Percentiles rank a stretch among this genome's conserved stretches.
Evolutionary conservation across 2,888 invertebrate species (phyloP).

Genomic region (Drosophila barbarae): DNA sequence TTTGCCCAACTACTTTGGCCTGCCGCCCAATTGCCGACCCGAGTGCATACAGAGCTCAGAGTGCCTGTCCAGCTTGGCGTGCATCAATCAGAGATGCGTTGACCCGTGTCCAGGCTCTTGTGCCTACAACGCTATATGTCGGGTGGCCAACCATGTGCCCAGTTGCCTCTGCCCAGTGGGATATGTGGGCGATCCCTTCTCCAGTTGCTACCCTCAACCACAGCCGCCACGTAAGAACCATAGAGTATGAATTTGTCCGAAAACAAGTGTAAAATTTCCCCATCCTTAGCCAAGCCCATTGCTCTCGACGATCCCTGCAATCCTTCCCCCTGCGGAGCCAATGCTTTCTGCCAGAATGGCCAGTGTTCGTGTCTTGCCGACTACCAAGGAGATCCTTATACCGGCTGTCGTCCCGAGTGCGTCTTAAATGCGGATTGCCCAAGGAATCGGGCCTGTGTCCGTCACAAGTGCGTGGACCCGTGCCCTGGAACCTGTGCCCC

Average conservation of each 20-base stretch:
- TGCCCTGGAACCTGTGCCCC: constrained; percentile 89
- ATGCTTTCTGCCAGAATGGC: constrained; percentile 85
- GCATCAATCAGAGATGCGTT: constrained; percentile 87
- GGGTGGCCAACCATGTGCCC: constrained; percentile 87
- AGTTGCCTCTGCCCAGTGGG: constrained; percentile 86
- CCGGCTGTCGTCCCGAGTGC: constrained; percentile 90
- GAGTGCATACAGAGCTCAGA: constrained; percentile 87
- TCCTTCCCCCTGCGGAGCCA: constrained; percentile 86
- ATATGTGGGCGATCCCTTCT: constrained; percentile 88
- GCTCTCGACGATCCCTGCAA: constrained; percentile 81
- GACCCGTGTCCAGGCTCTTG: constrained; percentile 91
- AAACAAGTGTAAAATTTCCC: not conserved
- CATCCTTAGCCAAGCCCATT: constrained; percentile 49
- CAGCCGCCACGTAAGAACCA: constrained; percentile 80
- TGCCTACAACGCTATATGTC: constrained; percentile 83
- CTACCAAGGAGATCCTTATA: constrained; percentile 87
- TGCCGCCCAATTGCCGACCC: constrained; percentile 86
- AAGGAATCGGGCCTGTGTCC: constrained; percentile 84
- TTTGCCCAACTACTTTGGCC: constrained; percentile 84
- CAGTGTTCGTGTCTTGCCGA: constrained; percentile 85
- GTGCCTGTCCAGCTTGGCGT: constrained; percentile 87
- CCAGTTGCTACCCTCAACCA: constrained; percentile 81
- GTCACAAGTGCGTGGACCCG: constrained; percentile 88
- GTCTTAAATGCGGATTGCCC: constrained; percentile 87
- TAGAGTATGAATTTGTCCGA: not conserved